Evolutionary conservation across 2,797 vertebrate species (phyloP), one percentile per base, ranked within the genome.

Genomic region (Chloroceryle inda): DNA sequence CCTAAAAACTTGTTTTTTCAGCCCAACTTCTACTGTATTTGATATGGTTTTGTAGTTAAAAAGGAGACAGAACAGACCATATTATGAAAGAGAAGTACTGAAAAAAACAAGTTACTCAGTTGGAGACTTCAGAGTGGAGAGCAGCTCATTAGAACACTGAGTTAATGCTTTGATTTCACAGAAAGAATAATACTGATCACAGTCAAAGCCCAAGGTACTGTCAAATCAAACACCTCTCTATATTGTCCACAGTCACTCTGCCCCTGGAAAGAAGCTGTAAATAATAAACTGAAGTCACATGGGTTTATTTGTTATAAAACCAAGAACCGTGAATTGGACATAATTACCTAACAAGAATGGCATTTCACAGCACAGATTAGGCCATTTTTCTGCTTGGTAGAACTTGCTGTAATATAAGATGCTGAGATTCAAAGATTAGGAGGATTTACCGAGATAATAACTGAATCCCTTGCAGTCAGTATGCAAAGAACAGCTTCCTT

Each of bases 261-360:
- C 69, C 74, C 67, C 73, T 94, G 77, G 47, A 95, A 95, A 93
- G 73, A 92, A 83, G 71, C 80, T 94, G 91, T 92, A 94, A 97
- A 94, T 95, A 94, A 95, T 92, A 94, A 88, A 90, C 63, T 3
- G 0, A 92, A 88, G 59, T 93, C 94, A 91, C 61, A 0, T 85
- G 85, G 35, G 22, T 50, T 89, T 95, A 90, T 95, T 95, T 95
- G 85, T 95, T 94, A 90, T 47, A 92, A 94, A 94, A 66, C 85
- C 42, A 78, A 95, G 85, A 90, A 82, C 61, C 83, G 73, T 85
- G 89, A 88, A 90, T 77, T 94, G 68, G 63, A 71, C 2, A 1
- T 61, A 87, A 95, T 92, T 88, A 88, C 59, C 83, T 88, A 84
- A 93, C 44, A 86, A 85, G 93, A 96, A 95, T 58, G 61, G 92